Evolutionary conservation across 1,140 invertebrate species (phyloP).

Genomic region (Caenorhabditis elegans): WBcel235 BX284602.5:8887001-8887500

Average conservation of each 20-base stretch:
- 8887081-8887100: neutral
- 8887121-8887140: neutral
- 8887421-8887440: neutral
- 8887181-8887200: neutral
- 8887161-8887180: slow-evolving; percentile 8
- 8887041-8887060: neutral
- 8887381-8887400: neutral
- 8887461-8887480: slow-evolving; percentile 38
- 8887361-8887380: neutral
- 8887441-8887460: neutral
- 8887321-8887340: neutral
- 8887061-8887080: neutral
- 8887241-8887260: slow-evolving; percentile 26
- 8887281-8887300: neutral
- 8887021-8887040: neutral
- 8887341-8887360: neutral
- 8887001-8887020: neutral
- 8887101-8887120: neutral
- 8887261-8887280: neutral
- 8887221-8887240: neutral
- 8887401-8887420: slow-evolving; percentile 5
- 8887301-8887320: neutral
- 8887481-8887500: slow-evolving; percentile 47
- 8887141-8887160: neutral
- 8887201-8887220: neutral